These are phyloP conservation scores for Sarcophaga peregrina DNA, from an alignment of 1,140 invertebrate species.

Conservation along the genomic window DNA sequence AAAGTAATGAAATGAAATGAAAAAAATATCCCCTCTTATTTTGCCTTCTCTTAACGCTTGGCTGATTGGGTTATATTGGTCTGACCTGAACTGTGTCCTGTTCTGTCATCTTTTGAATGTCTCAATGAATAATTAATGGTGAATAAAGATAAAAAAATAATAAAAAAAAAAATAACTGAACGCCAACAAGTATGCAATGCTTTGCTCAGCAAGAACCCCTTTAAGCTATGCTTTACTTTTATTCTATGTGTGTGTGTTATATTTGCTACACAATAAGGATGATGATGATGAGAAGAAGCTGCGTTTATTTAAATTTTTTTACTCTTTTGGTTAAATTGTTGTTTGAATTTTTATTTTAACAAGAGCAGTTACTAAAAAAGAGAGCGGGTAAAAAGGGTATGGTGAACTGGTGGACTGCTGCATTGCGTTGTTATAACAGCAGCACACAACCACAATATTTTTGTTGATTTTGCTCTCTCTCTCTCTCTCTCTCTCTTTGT, in stretches of 20 bases:
- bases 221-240: conserved; percentile 28
- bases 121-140: conserved; percentile 35
- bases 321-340: conserved; percentile 31
- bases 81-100: not conserved
- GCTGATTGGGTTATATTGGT: not conserved
- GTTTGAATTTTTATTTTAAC: not conserved
- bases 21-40: not conserved
- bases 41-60: not conserved
- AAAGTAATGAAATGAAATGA: not conserved
- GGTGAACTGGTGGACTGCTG: not conserved
- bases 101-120: conserved; percentile 38
- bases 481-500: not conserved
- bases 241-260: conserved; percentile 7
- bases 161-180: not conserved
- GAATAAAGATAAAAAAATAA: conserved; percentile 21
- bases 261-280: not conserved
- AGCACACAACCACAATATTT: not conserved
- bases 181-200: conserved; percentile 18
- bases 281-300: not conserved
- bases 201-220: not conserved
- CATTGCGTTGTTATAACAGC: conserved; percentile 24
- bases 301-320: conserved; percentile 26
- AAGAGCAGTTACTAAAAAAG: not conserved
- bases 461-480: not conserved
- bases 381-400: not conserved